Conservation (phyloP, 2,113 vertebrate species). For the Crocuta crocuta region DNA sequence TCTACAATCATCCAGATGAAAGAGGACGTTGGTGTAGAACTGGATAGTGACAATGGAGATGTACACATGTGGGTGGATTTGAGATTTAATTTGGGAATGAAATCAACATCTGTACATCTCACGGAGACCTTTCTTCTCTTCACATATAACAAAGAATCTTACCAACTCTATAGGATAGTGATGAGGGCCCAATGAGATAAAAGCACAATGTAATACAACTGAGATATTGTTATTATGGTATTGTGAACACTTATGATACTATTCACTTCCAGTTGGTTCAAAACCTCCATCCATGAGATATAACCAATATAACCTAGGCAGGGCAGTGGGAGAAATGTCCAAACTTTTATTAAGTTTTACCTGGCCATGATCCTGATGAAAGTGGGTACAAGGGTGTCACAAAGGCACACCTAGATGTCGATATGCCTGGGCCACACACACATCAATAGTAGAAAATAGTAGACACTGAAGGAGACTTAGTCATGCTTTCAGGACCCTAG, state of each 20-base stretch:
- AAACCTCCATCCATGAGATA: not conserved
- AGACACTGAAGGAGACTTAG: not conserved
- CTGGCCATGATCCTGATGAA: not conserved
- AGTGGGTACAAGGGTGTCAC: not conserved
- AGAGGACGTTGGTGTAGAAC: accelerated
- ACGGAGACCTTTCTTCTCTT: not conserved
- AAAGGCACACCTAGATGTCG: not conserved
- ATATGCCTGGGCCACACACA: not conserved
- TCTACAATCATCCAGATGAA: not conserved
- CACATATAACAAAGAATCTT: not conserved
- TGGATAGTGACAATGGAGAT: not conserved
- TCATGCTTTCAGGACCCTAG: not conserved
- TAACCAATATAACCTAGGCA: not conserved
- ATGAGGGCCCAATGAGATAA: not conserved
- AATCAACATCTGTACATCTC: not conserved
- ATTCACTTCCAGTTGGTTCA: not conserved
- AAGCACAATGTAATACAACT: not conserved
- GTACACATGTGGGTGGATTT: not conserved
- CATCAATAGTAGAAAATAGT: not conserved
- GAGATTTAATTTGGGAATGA: not conserved
- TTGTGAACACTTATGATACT: not conserved
- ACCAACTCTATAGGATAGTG: not conserved
- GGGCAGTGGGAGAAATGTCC: not conserved
- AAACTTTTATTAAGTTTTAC: not conserved
- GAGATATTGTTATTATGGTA: not conserved